These are phyloP conservation scores for Talpa occidentalis DNA, from an alignment of 2,113 vertebrate genomes.

Conservation along the genomic window DNA sequence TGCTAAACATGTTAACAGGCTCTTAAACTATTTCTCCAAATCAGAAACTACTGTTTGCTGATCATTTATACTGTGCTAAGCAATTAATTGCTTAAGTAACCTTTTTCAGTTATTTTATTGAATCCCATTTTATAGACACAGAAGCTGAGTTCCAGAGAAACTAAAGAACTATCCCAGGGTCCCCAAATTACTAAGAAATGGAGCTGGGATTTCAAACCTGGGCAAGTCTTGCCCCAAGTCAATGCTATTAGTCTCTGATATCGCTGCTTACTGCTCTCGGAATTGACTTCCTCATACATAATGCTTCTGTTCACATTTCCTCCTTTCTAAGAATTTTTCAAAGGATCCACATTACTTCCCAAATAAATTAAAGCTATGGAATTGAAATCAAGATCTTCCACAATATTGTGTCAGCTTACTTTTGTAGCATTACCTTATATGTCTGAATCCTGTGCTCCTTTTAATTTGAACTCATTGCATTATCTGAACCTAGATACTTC, in stretches of 20 bases:
- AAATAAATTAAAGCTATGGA: neutral
- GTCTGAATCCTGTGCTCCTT: neutral
- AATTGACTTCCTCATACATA: neutral
- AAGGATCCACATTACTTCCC: neutral
- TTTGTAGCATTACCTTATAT: neutral
- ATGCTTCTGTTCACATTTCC: neutral
- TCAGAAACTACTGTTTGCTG: neutral
- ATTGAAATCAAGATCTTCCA: neutral
- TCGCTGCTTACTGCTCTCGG: neutral
- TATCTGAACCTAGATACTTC: neutral
- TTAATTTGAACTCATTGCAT: slow-evolving; percentile 27
- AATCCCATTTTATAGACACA: neutral
- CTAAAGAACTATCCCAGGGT: neutral
- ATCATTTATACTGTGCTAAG: neutral
- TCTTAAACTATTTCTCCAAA: slow-evolving; percentile 36
- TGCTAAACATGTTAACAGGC: neutral
- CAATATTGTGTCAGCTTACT: neutral
- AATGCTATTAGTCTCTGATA: neutral
- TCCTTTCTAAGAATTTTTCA: neutral
- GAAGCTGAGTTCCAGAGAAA: neutral
- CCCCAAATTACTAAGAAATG: neutral
- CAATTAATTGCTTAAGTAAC: neutral
- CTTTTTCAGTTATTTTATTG: neutral
- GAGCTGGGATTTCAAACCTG: neutral
- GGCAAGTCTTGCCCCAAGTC: neutral